Evolutionary conservation across 2,888 invertebrate genomes (phyloP), one percentile per base, ranked within the genome.

Genomic region (Eupithecia dodoneata): DNA sequence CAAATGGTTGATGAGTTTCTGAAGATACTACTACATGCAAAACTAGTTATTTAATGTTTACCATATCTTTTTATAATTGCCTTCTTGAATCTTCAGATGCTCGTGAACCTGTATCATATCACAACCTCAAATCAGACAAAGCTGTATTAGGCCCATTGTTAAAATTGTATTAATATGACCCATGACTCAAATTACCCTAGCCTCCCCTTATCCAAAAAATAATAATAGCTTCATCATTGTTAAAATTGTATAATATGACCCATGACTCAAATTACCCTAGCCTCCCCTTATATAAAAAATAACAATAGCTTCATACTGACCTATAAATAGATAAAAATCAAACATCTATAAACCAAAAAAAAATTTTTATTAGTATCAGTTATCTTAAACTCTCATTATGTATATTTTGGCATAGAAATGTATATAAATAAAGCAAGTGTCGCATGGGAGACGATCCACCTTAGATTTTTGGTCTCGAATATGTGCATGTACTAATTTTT

Each of bases 1-100:
- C 42, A 52, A 52, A 52, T 55, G 75, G 77, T 80, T 79, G 80
- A 55, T 79, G 70, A 76, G 30, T 63, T 42, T 77, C 77, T 80
- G 69, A 73, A 80, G 75, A 72, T 69, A 15, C 10, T 59, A 49
- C 76, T 55, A 18, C 15, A 41, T 18, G 63, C 63, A 67, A 67
- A 55, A 10, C 55, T 45, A 42, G 7, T 13, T 6, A 45, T 9
- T 0, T 52, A 45, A 18, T 59, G 9, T 59, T 3, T n/a, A n/a
- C 4, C n/a, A 7, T n/a, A 3, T 9, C 4, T 59, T 59, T 59
- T 10, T 3, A 59, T 10, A 59, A 59, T 10, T 9, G 63, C 63
- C 63, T 30, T 63, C 30, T 5, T 42, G 55, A 18, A n/a, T 76
- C 78, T 78, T 76, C 70, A 78, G 76, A 72, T 41, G 72, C 59